These are phyloP conservation scores for Temnopleurus reevesii DNA, from an alignment of 53 echinoderm and acorn worm species.

Conservation along the genomic window DNA sequence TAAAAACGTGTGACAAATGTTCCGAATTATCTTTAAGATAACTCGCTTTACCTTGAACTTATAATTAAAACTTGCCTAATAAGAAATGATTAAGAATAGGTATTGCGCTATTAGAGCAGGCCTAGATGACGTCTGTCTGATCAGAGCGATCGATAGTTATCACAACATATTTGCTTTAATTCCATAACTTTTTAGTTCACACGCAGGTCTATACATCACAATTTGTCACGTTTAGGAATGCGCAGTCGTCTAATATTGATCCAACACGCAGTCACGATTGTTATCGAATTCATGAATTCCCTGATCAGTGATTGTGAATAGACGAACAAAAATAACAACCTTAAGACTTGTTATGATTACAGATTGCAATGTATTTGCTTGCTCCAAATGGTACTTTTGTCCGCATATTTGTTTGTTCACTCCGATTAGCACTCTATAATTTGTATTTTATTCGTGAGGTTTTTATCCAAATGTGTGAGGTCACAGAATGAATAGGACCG, in stretches of 20 bases:
- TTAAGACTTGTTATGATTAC: constrained; percentile 5
- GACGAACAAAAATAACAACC: neutral
- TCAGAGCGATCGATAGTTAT: neutral
- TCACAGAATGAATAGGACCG: neutral
- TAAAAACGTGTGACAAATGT: too few species aligned
- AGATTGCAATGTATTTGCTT: constrained; percentile 5
- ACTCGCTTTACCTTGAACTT: too few species aligned
- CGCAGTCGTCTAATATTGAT: neutral
- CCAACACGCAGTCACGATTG: neutral
- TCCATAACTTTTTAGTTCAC: neutral
- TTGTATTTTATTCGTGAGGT: too few species aligned
- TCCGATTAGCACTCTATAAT: too few species aligned
- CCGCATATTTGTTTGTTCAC: constrained; percentile 1
- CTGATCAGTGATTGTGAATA: neutral
- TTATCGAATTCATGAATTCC: neutral
- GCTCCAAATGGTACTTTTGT: neutral
- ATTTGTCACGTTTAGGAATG: neutral
- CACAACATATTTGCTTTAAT: neutral
- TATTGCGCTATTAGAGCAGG: neutral
- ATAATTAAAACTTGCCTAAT: too few species aligned
- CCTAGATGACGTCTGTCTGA: neutral
- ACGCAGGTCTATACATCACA: neutral
- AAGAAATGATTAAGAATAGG: too few species aligned
- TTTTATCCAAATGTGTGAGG: neutral
- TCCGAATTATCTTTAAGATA: too few species aligned